Percentiles rank a stretch among this genome's conserved stretches.
Conservation (phyloP, 1,140 invertebrate genomes). For the Neomicropteryx cornuta region DNA sequence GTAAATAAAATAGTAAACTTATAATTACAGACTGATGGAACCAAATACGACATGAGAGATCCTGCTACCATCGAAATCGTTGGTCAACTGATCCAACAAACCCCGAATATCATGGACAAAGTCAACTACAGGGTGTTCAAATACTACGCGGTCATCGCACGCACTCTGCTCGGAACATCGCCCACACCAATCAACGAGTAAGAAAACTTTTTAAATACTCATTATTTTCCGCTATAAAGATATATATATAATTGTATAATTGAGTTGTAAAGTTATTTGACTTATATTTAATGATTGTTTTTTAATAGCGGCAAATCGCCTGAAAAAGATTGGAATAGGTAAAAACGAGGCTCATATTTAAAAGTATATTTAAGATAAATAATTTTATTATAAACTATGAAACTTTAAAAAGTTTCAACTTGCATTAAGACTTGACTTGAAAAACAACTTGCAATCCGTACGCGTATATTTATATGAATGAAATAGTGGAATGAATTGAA, state of each 20-base stretch:
- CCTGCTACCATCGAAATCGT: constrained; percentile 45
- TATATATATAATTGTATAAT: background rate
- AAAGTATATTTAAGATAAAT: too few relatives aligned
- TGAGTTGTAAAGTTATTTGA: background rate
- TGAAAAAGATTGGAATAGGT: too few relatives aligned
- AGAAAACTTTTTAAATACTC: constrained; percentile 24
- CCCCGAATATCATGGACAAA: constrained; percentile 48
- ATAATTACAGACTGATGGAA: constrained; percentile 4
- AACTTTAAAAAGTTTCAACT: too few relatives aligned
- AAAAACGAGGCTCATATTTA: too few relatives aligned
- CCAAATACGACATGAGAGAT: constrained; percentile 36
- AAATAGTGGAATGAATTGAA: too few relatives aligned
- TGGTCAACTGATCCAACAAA: constrained; percentile 57
- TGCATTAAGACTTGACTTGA: too few relatives aligned
- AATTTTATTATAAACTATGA: too few relatives aligned
- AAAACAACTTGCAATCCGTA: too few relatives aligned
- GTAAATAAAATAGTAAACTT: background rate
- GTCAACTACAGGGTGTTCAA: constrained; percentile 40
- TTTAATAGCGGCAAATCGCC: too few relatives aligned
- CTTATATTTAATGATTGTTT: too few relatives aligned
- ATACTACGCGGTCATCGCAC: constrained; percentile 39
- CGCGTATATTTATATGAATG: too few relatives aligned
- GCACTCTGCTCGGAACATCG: constrained; percentile 31
- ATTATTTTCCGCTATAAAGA: too few relatives aligned
- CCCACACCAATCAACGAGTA: constrained; percentile 22